These are phyloP conservation scores for Malurus melanocephalus DNA, from an alignment of 2,113 vertebrate species.

Conservation along the genomic window DNA sequence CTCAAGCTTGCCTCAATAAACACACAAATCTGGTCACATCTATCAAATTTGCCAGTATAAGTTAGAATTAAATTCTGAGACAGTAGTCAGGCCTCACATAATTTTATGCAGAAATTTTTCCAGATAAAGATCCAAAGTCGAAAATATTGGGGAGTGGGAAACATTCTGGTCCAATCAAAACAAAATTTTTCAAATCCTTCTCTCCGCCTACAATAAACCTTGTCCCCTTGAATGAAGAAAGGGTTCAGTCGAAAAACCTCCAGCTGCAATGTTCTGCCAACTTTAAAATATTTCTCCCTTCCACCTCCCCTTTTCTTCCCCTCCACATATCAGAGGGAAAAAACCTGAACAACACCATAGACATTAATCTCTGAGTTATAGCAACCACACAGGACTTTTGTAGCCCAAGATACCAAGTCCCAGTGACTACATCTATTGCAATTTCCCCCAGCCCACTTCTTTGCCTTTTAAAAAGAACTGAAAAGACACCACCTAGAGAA, in stretches of 20 bases:
- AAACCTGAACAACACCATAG: not conserved
- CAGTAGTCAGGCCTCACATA: not conserved
- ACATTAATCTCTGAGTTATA: not conserved
- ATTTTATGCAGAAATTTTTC: not conserved
- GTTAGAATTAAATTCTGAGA: not conserved
- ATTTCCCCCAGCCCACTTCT: not conserved
- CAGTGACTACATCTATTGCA: not conserved
- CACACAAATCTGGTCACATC: not conserved
- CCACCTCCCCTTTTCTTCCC: accelerated
- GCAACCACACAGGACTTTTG: not conserved
- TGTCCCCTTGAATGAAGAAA: not conserved
- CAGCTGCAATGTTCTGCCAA: not conserved
- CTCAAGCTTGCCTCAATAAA: not conserved
- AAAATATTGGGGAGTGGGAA: not conserved
- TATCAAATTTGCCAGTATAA: not conserved
- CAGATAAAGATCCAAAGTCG: not conserved
- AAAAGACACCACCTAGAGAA: not conserved
- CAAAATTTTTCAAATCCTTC: not conserved
- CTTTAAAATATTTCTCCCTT: not conserved
- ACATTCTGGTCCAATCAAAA: not conserved
- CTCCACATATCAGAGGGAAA: not conserved
- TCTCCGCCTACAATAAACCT: not conserved
- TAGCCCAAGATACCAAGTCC: not conserved
- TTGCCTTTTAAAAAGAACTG: not conserved
- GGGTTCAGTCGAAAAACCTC: not conserved